Evolutionary conservation across 2,888 invertebrate genomes (phyloP), one percentile per base, ranked within the genome.

Genomic region (Mesochorus sp.): DNA sequence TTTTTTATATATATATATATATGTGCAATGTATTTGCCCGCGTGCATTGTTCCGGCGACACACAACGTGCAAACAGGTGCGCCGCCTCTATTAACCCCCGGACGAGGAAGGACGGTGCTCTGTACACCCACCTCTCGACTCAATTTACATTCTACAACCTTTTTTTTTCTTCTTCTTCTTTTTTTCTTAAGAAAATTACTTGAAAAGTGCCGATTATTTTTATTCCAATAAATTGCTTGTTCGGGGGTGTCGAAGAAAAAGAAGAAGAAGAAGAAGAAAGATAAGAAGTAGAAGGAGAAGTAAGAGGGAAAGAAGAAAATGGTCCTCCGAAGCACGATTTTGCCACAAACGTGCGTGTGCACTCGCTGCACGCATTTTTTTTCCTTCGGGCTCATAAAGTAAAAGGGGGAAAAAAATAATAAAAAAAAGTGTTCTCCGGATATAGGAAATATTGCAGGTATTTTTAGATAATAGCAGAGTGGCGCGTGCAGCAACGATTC

Each of bases 11-110:
- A 24, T 51, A 24, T 37, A 24, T 21, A 14, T 3, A 51, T 14
- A n/a, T n/a, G n/a, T n/a, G n/a, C n/a, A n/a, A n/a, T n/a, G n/a
- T n/a, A n/a, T n/a, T n/a, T n/a, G n/a, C n/a, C n/a, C n/a, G n/a
- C n/a, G 24, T 14, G n/a, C 5, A 49, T 34, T 31, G 14, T 49
- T 34, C 67, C 70, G 62, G 26, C 34, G 78, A 76, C 67, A 59
- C 59, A 74, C 80, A 77, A 80, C 80, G 83, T 82, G 84, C 81
- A 81, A 83, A 84, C 81, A 83, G 84, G 81, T 84, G 84, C 79
- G 77, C 51, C 79, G 77, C 51, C 67, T 34, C 75, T 47, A 68
- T 68, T 57, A 71, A 75, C 34, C 26, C 37, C 44, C 64, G 2
- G 21, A 37, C 26, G 49, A 37, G n/a, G 14, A 53, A 51, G 51